Base-by-base conservation (phyloP, 2,888 invertebrate species). In the Cotesia congregata region DNA sequence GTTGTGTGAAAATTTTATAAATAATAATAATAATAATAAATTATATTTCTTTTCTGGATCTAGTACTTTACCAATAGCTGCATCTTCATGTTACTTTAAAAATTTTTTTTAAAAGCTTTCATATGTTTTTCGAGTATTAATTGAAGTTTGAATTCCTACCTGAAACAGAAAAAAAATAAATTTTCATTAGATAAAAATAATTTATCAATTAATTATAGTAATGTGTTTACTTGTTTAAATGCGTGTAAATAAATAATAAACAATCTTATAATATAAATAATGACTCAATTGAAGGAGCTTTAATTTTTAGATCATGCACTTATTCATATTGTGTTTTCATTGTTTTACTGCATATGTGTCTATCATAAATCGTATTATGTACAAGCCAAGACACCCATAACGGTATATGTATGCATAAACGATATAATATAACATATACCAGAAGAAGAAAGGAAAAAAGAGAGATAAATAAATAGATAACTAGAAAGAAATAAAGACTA, bases 311-410 rank as follows among this genome's bases (percentile, higher is more conserved):
- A 50, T 67, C 41, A 20, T 59, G 65, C 67, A 50, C 20, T 39
- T 30, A 62, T 38, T 68, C 38, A 68, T 20, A 39, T 62, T 30
- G 50, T 38, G 59, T 74, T 77, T 78, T 70, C 76, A 70, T 74
- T 60, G 61, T 78, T 78, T 77, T 77, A 67, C 79, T 76, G 74
- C 76, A 75, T 77, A 79, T 79, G 65, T 79, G 79, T 82, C 79
- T 67, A 75, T 78, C 79, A 82, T 82, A 81, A 82, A 82, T 83
- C 80, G 81, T 81, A 81, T 81, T 82, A 81, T 80, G 81, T 79
- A 76, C 78, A 74, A 80, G 76, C 76, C 74, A 75, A 77, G 80
- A 81, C 78, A 79, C 76, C 70, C 75, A 67, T 61, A 74, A 75
- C 77, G 40, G 39, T 60, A 7, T 7, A 12, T 40, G 69, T 67